phyloP scores from a whole-genome alignment of 2,797 vertebrate species.

The Anguilla pacifica region DNA sequence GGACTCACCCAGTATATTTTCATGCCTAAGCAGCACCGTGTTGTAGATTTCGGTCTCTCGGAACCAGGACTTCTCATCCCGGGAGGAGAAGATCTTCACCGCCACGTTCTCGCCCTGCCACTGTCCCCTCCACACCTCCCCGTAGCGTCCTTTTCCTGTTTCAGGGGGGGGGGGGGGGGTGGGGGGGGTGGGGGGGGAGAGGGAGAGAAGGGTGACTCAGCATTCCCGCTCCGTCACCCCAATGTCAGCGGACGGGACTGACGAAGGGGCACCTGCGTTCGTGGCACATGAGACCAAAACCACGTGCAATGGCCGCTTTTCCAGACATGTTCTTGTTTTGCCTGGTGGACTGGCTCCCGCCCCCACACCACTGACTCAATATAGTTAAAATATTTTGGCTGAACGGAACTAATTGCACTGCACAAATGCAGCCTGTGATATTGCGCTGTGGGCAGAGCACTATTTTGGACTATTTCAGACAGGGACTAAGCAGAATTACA shows the following conservation, averaged over 20 bases:
- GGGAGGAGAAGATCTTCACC: slow-evolving; percentile 97
- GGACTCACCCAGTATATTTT: slow-evolving; percentile 90
- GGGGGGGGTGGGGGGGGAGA: not conserved
- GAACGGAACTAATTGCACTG: too few species aligned
- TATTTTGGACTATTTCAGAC: not conserved
- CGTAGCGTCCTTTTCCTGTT: slow-evolving; percentile 93
- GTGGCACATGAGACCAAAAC: not conserved
- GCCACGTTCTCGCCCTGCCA: slow-evolving; percentile 98
- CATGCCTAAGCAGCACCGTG: slow-evolving; percentile 93
- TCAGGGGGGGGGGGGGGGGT: too few species aligned
- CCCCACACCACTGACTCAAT: not conserved
- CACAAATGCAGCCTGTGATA: too few species aligned
- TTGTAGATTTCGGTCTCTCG: slow-evolving; percentile 98
- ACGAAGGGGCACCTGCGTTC: not conserved
- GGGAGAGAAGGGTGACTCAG: slow-evolving; percentile 19
- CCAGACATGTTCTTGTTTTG: not conserved
- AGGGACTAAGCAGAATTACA: not conserved
- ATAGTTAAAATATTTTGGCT: too few species aligned
- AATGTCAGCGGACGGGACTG: not conserved
- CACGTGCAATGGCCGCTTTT: not conserved
- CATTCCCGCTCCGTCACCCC: not conserved
- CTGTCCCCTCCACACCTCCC: slow-evolving; percentile 96
- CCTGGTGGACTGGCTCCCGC: not conserved
- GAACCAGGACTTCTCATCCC: slow-evolving; percentile 99
- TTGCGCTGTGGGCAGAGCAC: too few species aligned